Base-by-base conservation (phyloP, 64 coral and sea anemone genomes). In the Porites australiensis region DNA sequence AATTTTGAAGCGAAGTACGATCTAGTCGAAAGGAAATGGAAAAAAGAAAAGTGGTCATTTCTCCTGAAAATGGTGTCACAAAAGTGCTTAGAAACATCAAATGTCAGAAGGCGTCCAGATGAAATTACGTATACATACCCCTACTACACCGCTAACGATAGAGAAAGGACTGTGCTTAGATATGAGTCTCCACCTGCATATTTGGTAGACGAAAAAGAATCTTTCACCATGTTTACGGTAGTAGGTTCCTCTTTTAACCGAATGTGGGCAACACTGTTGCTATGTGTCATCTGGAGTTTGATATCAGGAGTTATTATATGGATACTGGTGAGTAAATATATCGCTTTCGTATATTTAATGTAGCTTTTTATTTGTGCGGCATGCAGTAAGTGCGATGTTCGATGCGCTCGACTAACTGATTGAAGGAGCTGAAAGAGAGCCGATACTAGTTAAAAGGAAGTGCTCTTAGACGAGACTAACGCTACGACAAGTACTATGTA, bases 221-320 rank as follows among this genome's bases (percentile, higher is more conserved):
- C 44, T 5, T 11, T 13, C 15, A 37, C 21, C 23, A 58, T 81
- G 22, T 14, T 81, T 9, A 81, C 21, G 4, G 55, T 81, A 27
- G 20, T 81, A 46, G 4, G 27, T 15, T 10, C 60, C 6, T 81
- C 78, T 60, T 58, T 45, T 81, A 6, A 44, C 43, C 8, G 62
- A 21, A 12, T 81, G 23, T 81, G 78, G 78, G 10, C 23, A 55
- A 59, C 8, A 81, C 4, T 81, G 55, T 15, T 27, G 14, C 27
- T 81, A 13, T 61, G 54, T 14, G 5, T 81, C 58, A 81, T 58
- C 3, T 44, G 54, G 58, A 81, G 5, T 6, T 22, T 81, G 55
- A 81, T 81, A 81, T 81, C 78, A 14, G 78, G 78, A 81, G 58
- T 81, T 81, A 81, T 81, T 58, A 62, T 81, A 81, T 81, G 78